phyloP scores from a whole-genome alignment of 2,888 invertebrate genomes.

The Cryptosula pallasiana region DNA sequence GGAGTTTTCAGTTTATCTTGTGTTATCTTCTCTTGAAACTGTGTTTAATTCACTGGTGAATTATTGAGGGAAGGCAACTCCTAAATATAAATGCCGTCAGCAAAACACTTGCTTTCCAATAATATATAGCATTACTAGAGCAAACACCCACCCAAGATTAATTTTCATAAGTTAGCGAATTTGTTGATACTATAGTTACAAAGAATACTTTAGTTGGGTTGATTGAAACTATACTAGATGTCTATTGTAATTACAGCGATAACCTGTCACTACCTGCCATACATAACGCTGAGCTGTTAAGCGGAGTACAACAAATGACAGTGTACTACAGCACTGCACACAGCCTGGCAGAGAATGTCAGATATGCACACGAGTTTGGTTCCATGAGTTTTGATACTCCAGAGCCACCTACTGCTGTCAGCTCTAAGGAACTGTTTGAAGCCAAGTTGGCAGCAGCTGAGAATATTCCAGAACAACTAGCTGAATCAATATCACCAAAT shows the following conservation, averaged over 20 bases:
- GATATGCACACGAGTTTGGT: constrained; percentile 46
- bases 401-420: not conserved
- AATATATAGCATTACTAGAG: too few relatives aligned
- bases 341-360: constrained; percentile 39
- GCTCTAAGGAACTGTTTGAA: constrained; percentile 1
- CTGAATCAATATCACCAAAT: not conserved
- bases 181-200: too few relatives aligned
- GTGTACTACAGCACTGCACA: constrained; percentile 37
- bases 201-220: too few relatives aligned
- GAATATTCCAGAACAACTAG: not conserved
- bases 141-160: too few relatives aligned
- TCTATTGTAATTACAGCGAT: not conserved
- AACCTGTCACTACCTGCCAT: not conserved
- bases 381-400: constrained; percentile 28
- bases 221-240: too few relatives aligned
- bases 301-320: not conserved
- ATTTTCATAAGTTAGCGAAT: too few relatives aligned
- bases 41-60: too few relatives aligned
- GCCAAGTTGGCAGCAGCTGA: not conserved
- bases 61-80: too few relatives aligned
- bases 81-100: too few relatives aligned
- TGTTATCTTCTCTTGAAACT: too few relatives aligned
- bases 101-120: too few relatives aligned
- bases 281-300: not conserved
- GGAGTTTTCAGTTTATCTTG: too few relatives aligned